phyloP scores from a whole-genome alignment of 2,888 invertebrate genomes.

The Yponomeuta cagnagella region DNA sequence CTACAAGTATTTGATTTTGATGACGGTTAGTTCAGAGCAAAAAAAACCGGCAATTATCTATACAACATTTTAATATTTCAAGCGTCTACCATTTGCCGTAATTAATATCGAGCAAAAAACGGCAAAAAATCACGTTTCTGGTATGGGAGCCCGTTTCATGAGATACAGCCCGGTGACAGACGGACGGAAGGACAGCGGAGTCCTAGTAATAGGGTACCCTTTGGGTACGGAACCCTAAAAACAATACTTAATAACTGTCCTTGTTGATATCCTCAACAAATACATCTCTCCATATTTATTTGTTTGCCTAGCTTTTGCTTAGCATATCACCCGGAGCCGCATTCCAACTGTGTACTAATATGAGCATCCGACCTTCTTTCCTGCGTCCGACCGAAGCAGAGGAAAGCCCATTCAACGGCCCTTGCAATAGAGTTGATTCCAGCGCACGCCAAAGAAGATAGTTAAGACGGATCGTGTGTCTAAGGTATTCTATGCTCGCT shows the following conservation, averaged over 20 bases:
- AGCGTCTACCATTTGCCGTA: too few species aligned
- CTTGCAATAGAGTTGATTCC: not conserved
- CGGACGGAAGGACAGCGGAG: too few species aligned
- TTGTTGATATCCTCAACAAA: not conserved
- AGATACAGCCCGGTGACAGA: too few species aligned
- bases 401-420: not conserved
- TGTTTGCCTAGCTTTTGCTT: slow-evolving; percentile 67
- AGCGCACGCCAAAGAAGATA: not conserved
- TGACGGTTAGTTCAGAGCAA: too few species aligned
- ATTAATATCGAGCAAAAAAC: too few species aligned
- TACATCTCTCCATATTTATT: slow-evolving; percentile 25
- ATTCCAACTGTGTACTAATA: slow-evolving; percentile 58
- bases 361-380: slow-evolving; percentile 50
- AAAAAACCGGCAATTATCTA: too few species aligned
- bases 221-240: too few species aligned
- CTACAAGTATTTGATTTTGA: too few species aligned
- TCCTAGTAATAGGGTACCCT: too few species aligned
- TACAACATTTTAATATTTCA: too few species aligned
- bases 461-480: slow-evolving; percentile 27
- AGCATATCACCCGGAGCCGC: slow-evolving; percentile 64
- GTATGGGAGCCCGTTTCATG: too few species aligned
- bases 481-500: slow-evolving; percentile 39
- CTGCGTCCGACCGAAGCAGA: slow-evolving; percentile 11
- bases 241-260: not conserved
- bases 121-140: too few species aligned